Evolutionary conservation across 2,113 vertebrate species (phyloP), one percentile per base, ranked within the genome.

Genomic region (Neolamprologus variostigma): DNA sequence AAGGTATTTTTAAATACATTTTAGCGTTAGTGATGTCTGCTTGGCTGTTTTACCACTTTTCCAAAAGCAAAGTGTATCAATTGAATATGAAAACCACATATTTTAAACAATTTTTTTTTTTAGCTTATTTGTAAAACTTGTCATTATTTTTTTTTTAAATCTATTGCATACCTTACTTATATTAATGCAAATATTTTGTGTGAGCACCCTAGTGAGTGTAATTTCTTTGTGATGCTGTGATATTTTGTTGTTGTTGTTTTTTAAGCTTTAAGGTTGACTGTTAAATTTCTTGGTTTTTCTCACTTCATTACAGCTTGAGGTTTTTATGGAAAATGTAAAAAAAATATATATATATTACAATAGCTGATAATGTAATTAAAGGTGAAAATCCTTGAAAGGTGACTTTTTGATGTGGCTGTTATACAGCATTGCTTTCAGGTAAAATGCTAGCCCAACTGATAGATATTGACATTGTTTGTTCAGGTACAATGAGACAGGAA

Each of bases 401-500:
- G 16, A 11, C 16, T 19, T 78, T 47, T 33, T 31, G 4, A 19
- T 33, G 23, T 33, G 17, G 45, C 50, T 31, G 23, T 83, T 68
- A 51, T 14, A 23, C 7, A 54, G 9, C n/a, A 17, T 23, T 31
- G 35, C 40, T 19, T 51, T 31, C 21, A 33, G 19, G 21, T 73
- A 26, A 68, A 63, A 45, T 35, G 17, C 3, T 47, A 61, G 35
- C 40, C 33, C 2, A 47, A 3, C 47, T 86, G 76, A 85, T 54
- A 53, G 9, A 79, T 28, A 40, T 61, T 3, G 14, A 2, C 10
- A 19, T 80, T 86, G 35, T 78, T n/a, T 9, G 14, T 59, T 21
- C 93, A 97, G 96, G 95, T 97, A 96, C 95, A 97, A 97, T 83
- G 96, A 97, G 91, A 97, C 97, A 42, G 97, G 97, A 37, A 97